These are phyloP conservation scores for Araneus ventricosus DNA, from an alignment of 1,140 invertebrate species.

Conservation along the genomic window DNA sequence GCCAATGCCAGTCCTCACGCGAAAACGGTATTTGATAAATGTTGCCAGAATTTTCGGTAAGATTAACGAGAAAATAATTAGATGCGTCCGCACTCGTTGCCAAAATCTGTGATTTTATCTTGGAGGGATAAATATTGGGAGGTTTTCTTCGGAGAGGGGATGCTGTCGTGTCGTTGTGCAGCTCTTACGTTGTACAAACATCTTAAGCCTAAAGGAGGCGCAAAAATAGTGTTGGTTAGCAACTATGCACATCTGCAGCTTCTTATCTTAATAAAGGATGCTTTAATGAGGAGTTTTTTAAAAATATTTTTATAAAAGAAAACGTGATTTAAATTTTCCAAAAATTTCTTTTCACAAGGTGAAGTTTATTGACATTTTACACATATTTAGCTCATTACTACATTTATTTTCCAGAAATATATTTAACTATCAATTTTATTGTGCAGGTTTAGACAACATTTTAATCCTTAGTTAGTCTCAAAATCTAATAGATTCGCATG, in stretches of 20 bases:
- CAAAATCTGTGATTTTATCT: constrained; percentile 46
- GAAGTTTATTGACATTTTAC: too few species aligned
- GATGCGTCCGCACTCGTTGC: constrained; percentile 29
- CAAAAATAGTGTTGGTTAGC: not conserved
- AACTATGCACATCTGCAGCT: not conserved
- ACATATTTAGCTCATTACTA: too few species aligned
- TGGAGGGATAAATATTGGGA: not conserved
- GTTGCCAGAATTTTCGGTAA: constrained; percentile 11
- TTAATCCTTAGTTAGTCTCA: too few species aligned
- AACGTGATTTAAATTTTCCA: too few species aligned
- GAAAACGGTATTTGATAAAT: constrained; percentile 43
- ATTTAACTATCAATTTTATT: too few species aligned
- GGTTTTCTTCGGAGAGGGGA: not conserved
- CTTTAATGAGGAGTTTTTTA: not conserved
- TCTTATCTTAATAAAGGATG: constrained; percentile 2
- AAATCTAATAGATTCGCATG: too few species aligned
- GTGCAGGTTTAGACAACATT: too few species aligned
- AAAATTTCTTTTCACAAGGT: too few species aligned
- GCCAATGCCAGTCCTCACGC: not conserved
- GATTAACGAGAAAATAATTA: constrained; percentile 48
- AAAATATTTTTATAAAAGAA: too few species aligned
- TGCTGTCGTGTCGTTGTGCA: not conserved
- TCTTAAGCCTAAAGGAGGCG: not conserved
- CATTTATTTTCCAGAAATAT: too few species aligned
- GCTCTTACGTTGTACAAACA: not conserved